These are phyloP conservation scores for Thalpophila matura DNA, from an alignment of 2,888 invertebrate species.

Conservation along the genomic window DNA sequence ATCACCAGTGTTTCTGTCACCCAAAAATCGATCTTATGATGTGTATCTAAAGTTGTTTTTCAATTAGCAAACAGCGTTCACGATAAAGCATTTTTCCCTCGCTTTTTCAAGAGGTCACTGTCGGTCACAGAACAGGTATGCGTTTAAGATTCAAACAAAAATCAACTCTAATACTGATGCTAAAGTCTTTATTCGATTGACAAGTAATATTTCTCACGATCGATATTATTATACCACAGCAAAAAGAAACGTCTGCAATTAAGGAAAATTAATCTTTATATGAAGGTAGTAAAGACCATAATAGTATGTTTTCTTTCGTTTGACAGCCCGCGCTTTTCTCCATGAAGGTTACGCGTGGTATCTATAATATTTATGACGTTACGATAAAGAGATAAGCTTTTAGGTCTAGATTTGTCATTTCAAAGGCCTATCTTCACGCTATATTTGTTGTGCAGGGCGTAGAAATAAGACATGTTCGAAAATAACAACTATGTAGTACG, in stretches of 20 bases:
- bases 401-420: slow-evolving; percentile 23
- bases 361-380: slow-evolving; percentile 44
- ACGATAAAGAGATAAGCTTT: slow-evolving; percentile 43
- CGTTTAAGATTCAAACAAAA: slow-evolving; percentile 35
- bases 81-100: slow-evolving; percentile 75
- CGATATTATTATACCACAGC: slow-evolving; percentile 68
- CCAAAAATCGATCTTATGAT: background rate
- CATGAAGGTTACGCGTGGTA: slow-evolving; percentile 49
- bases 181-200: slow-evolving; percentile 43
- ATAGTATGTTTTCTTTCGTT: slow-evolving; percentile 11
- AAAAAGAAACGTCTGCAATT: slow-evolving; percentile 57
- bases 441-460: background rate
- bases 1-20: slow-evolving; percentile 19
- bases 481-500: too few species aligned
- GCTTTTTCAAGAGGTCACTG: slow-evolving; percentile 85
- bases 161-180: accelerated
- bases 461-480: too few species aligned
- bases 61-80: background rate
- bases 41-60: accelerated
- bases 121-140: slow-evolving; percentile 87
- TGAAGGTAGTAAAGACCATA: slow-evolving; percentile 12
- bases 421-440: background rate
- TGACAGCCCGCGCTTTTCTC: slow-evolving; percentile 56
- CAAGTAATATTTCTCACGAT: slow-evolving; percentile 73
- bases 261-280: slow-evolving; percentile 37